Conservation (phyloP, 2,113 vertebrate genomes). For the Microcebus jonahi region DNA sequence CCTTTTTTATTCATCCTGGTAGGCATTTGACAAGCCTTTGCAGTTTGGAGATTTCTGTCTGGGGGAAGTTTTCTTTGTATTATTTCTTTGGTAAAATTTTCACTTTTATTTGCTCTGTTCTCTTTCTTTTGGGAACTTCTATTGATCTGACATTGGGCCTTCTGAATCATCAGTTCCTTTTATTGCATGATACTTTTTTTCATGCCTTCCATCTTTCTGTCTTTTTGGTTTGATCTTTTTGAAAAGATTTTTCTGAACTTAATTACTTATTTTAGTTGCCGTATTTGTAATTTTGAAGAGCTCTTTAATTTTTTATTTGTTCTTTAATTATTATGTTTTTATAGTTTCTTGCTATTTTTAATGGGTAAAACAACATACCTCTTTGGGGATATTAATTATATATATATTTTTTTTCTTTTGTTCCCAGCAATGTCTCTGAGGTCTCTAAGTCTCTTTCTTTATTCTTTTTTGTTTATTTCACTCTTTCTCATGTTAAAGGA, state of each 20-base stretch:
- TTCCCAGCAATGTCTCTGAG: neutral
- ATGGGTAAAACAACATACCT: neutral
- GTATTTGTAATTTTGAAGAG: constrained; percentile 37
- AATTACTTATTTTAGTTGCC: neutral
- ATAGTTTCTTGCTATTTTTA: constrained; percentile 24
- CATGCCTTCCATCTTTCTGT: neutral
- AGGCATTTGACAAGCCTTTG: neutral
- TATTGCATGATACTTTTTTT: neutral
- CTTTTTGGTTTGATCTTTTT: neutral
- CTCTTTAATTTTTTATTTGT: constrained; percentile 2
- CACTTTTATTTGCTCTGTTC: neutral
- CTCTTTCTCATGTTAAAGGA: neutral
- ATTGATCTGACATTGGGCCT: neutral
- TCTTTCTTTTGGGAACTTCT: neutral
- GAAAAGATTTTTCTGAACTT: constrained; percentile 18
- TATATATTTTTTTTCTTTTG: neutral
- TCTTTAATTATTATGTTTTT: neutral
- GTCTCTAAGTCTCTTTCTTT: neutral
- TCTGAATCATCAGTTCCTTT: neutral
- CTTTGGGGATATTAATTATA: neutral
- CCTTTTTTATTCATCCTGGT: neutral
- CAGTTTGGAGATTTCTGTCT: neutral
- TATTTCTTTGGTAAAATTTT: neutral
- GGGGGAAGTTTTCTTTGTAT: neutral
- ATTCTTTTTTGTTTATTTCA: neutral